Evolutionary conservation across 2,797 vertebrate genomes (phyloP), one percentile per base, ranked within the genome.

Genomic region (Cygnus olor): DNA sequence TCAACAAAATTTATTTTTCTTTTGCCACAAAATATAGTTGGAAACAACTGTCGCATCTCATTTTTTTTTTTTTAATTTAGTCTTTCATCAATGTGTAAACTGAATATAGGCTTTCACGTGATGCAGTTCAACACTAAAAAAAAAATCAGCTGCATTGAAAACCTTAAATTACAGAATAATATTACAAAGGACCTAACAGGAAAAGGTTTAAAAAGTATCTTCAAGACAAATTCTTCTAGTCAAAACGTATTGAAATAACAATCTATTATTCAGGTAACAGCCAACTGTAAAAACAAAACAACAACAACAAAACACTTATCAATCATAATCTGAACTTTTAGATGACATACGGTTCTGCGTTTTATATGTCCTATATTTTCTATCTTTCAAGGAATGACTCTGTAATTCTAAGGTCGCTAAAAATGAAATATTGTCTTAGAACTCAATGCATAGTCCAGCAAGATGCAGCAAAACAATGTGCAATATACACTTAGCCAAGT

Each of bases 191-290:
- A 76, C 60, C 57, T 71, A 73, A 85, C 90, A 64, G 36, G 44
- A 88, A 94, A 93, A 84, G 65, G 69, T 81, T 87, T 80, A 90
- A 94, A 74, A 92, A 73, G n/a, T 38, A 81, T 72, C 56, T 94
- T 93, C 71, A 88, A 95, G 93, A 95, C 64, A 91, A 93, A 97
- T 77, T 63, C 64, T 60, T 93, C 20, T 63, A 66, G 92, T 91
- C 96, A 95, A 91, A 96, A 92, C 28, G 65, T 72, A 81, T 13
- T 80, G 95, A 90, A 94, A 91, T 88, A 91, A 72, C 69, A 80
- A 97, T 95, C 44, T 70, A 83, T 85, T 93, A 90, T 84, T 93
- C 79, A 93, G 61, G 70, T 85, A 97, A 92, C 84, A 84, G 93
- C 17, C 86, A 63, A 70, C 72, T 88, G 82, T 70, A 87, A 83